Conservation (phyloP, 2,888 invertebrate genomes). For the Cybosia mesomella region DNA sequence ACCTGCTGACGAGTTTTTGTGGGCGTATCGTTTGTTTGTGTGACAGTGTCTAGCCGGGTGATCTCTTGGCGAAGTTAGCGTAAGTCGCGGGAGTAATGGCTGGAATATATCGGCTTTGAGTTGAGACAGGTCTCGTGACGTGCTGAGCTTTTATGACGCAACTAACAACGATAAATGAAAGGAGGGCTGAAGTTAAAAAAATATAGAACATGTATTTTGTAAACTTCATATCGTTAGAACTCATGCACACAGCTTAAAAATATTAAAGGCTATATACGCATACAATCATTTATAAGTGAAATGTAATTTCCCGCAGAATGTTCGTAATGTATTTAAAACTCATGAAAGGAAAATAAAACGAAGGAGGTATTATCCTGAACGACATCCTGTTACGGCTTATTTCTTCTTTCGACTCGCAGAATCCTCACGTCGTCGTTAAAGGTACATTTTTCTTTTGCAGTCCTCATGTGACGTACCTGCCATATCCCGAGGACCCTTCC, state of each 20-base stretch:
- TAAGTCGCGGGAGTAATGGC: constrained; percentile 72
- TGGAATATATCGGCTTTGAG: constrained; percentile 75
- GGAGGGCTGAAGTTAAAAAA: constrained; percentile 54
- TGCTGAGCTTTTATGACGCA: constrained; percentile 64
- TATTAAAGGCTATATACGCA: neutral
- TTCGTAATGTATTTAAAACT: constrained; percentile 59
- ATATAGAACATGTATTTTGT: constrained; percentile 42
- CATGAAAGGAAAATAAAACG: constrained; percentile 77
- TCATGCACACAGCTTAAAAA: constrained; percentile 5
- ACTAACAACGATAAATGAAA: constrained; percentile 63
- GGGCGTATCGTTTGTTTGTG: constrained; percentile 74
- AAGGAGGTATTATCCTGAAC: constrained; percentile 83
- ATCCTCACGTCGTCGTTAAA: constrained; percentile 85
- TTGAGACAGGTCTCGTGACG: constrained; percentile 59
- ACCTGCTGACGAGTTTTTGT: constrained; percentile 78
- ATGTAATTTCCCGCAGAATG: constrained; percentile 39
- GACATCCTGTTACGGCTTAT: constrained; percentile 86
- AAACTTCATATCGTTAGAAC: constrained; percentile 32
- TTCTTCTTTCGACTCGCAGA: constrained; percentile 81
- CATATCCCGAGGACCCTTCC: constrained; percentile 80
- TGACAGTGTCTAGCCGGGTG: constrained; percentile 75
- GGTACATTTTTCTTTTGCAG: constrained; percentile 87
- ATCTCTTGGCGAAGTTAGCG: constrained; percentile 77
- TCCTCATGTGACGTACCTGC: constrained; percentile 82
- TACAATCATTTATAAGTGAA: constrained; percentile 35